phyloP scores from a whole-genome alignment of 2,888 invertebrate genomes.

The Eupithecia centaureata region DNA sequence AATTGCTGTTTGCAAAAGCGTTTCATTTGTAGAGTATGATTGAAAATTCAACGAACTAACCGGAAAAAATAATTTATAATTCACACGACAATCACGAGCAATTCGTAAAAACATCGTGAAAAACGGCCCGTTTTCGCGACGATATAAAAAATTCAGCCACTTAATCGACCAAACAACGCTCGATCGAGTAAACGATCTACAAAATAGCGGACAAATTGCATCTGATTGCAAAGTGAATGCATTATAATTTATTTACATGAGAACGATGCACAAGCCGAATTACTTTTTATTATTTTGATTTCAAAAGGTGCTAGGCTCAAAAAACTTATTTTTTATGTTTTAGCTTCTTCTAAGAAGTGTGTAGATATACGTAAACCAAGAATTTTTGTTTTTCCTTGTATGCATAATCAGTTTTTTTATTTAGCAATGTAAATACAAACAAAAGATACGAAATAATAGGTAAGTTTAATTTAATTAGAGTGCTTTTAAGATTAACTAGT shows the following conservation, averaged over 20 bases:
- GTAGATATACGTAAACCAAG: too few species aligned
- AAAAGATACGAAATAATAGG: too few species aligned
- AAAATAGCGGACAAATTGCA: slow-evolving; percentile 70
- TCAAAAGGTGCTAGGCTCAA: too few species aligned
- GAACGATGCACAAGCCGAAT: background rate
- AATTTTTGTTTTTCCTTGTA: too few species aligned
- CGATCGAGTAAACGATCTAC: slow-evolving; percentile 62
- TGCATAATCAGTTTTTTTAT: too few species aligned
- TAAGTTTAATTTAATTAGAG: too few species aligned
- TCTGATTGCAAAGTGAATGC: slow-evolving; percentile 48
- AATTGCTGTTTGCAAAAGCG: slow-evolving; percentile 51
- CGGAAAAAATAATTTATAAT: slow-evolving; percentile 66
- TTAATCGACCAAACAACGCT: slow-evolving; percentile 77
- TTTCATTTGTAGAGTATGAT: slow-evolving; percentile 78
- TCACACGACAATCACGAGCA: slow-evolving; percentile 79
- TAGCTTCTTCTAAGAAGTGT: too few species aligned
- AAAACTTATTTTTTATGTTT: too few species aligned
- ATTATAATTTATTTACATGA: slow-evolving; percentile 19
- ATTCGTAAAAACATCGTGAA: slow-evolving; percentile 78
- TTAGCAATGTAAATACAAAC: too few species aligned
- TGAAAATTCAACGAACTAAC: slow-evolving; percentile 78
- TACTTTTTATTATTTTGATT: too few species aligned
- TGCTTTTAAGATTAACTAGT: too few species aligned
- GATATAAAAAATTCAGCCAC: slow-evolving; percentile 77
- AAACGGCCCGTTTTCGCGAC: slow-evolving; percentile 77